These are phyloP conservation scores for Planiliza haematocheilus DNA, from an alignment of 2,113 vertebrate species.

Conservation along the genomic window DNA sequence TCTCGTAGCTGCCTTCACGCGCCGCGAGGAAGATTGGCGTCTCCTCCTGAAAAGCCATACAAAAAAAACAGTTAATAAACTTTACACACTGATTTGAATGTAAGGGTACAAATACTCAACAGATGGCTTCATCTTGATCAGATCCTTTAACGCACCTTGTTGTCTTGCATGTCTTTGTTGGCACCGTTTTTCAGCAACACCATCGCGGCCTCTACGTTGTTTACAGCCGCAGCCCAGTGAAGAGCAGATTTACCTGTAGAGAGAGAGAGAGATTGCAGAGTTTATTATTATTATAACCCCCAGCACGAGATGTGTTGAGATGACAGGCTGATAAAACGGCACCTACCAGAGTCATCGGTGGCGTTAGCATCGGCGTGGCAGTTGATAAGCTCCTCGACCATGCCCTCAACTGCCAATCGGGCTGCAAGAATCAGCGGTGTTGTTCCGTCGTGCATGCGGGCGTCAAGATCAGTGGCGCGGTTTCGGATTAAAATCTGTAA, in stretches of 20 bases:
- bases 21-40: constrained; percentile 95
- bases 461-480: constrained; percentile 95
- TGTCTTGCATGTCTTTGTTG: constrained; percentile 99
- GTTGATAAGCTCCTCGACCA: constrained; percentile 98
- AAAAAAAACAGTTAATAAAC: constrained; percentile 9
- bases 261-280: not conserved
- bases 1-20: constrained; percentile 96
- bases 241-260: constrained; percentile 94
- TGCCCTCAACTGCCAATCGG: constrained; percentile 95
- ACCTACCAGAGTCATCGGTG: constrained; percentile 93
- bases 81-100: not conserved
- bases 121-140: not conserved
- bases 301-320: not conserved
- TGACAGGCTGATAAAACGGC: constrained; percentile 22
- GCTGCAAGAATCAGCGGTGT: constrained; percentile 95
- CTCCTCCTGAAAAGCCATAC: constrained; percentile 88
- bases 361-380: constrained; percentile 96
- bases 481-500: constrained; percentile 97
- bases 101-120: not conserved
- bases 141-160: constrained; percentile 86
- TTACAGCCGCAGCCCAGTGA: constrained; percentile 98
- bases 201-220: constrained; percentile 93
- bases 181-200: constrained; percentile 95
- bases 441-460: constrained; percentile 97
- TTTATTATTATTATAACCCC: constrained; percentile 21